Evolutionary conservation across 1,140 invertebrate genomes (phyloP).

Genomic region (Leptinotarsa lineolata): DNA sequence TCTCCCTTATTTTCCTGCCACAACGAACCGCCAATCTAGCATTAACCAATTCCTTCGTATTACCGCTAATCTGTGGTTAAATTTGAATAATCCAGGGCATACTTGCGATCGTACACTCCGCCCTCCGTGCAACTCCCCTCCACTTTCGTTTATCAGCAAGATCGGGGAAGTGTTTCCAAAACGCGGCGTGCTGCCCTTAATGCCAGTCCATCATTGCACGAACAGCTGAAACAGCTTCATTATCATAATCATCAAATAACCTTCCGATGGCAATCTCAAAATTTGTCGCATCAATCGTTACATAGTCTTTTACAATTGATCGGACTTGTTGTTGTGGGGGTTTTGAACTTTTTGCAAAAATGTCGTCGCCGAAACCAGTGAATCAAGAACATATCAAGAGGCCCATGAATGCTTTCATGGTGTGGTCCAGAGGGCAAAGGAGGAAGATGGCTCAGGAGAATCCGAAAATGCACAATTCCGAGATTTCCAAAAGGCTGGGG

Average conservation of each 20-base stretch:
- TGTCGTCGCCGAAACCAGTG: constrained; percentile 53
- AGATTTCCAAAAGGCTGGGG: constrained; percentile 89
- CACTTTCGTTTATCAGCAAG: constrained; percentile 39
- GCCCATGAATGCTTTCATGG: constrained; percentile 94
- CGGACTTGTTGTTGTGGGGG: neutral
- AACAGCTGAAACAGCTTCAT: neutral
- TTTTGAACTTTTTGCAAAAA: constrained; percentile 28
- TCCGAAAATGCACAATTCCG: constrained; percentile 97
- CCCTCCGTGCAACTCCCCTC: constrained; percentile 27
- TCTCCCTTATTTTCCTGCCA: constrained; percentile 11
- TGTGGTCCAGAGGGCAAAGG: constrained; percentile 86
- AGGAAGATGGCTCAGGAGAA: constrained; percentile 97
- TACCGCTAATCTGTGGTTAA: constrained; percentile 29
- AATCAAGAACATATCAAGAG: constrained; percentile 79
- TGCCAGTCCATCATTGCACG: constrained; percentile 35
- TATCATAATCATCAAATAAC: neutral
- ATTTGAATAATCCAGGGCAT: constrained; percentile 40
- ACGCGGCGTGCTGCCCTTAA: constrained; percentile 32
- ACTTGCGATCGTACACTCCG: constrained; percentile 24
- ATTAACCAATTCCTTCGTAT: constrained; percentile 26
- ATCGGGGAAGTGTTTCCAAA: constrained; percentile 41
- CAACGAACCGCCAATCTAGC: constrained; percentile 23
- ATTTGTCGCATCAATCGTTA: neutral
- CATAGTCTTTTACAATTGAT: neutral
- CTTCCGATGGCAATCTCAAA: constrained; percentile 9